Base-by-base conservation (phyloP, 2,113 vertebrate genomes). In the Engystomops pustulosus region DNA sequence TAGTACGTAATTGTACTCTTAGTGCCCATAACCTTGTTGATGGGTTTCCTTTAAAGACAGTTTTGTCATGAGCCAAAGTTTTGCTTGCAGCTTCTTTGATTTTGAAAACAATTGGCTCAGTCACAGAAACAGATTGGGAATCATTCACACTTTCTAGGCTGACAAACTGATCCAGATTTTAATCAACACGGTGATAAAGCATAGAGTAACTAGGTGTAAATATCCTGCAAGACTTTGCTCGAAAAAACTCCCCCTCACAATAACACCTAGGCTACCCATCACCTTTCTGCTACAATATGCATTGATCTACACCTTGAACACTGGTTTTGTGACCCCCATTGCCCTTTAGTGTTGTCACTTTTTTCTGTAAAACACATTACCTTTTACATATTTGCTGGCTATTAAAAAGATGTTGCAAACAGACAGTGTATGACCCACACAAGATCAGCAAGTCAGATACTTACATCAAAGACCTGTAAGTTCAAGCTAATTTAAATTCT, bases 401-500 rank as follows among this genome's bases (percentile, higher is more conserved):
- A 65, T 79, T 79, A 79, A 60, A 77, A 62, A 60, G 12, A 65
- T 65, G 58, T 79, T 60, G 55, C 77, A 65, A 45, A 65, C 36
- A 79, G 51, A 51, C 76, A 79, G 55, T 45, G 77, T 27, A 30
- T 79, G 38, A 79, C 77, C 58, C 77, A 30, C 53, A 65, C 53
- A 65, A 79, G 77, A 79, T 60, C 77, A 79, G 55, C 36, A 23
- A 62, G 55, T 44, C 55, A 65, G 38, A 60, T 79, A 79, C 15
- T 79, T 58, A 58, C 32, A 77, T 65, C 77, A 79, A 60, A 79
- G 76, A 44, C 55, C 36, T 45, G 60, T 65, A 60, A 62, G 55
- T 45, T 62, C 77, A 65, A 60, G 38, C 77, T 65, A 79, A 79
- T 79, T 79, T 65, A 79, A 79, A 60, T 65, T 44, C 34, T 79